phyloP scores from a whole-genome alignment of 2,888 invertebrate species.

The Orchesella flavescens region DNA sequence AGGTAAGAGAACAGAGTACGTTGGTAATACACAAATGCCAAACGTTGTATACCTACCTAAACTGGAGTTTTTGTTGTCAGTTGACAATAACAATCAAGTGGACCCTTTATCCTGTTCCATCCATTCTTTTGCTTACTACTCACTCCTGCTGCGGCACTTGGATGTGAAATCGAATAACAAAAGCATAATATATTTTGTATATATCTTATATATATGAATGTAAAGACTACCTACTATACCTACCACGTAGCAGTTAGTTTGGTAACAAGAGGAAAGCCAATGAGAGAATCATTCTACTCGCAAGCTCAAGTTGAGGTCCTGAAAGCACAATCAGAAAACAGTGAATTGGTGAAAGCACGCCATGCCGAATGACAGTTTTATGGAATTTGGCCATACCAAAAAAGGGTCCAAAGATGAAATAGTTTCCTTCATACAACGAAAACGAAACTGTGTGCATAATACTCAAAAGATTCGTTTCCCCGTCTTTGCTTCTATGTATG shows the following conservation, averaged over 20 bases:
- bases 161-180: conserved; percentile 25
- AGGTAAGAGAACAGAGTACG: neutral
- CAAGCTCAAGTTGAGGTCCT: conserved; percentile 40
- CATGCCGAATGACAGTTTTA: conserved; percentile 44
- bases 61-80: conserved; percentile 6
- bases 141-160: conserved; percentile 4
- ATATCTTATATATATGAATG: neutral
- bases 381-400: conserved; percentile 24
- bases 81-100: conserved; percentile 26
- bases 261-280: conserved; percentile 17
- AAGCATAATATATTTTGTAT: neutral
- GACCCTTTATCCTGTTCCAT: conserved; percentile 8
- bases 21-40: conserved; percentile 1
- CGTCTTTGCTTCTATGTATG: too few relatives aligned
- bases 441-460: neutral
- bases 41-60: too few relatives aligned
- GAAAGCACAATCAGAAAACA: conserved; percentile 47
- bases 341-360: conserved; percentile 32
- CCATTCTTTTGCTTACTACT: neutral
- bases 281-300: too few relatives aligned
- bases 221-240: neutral
- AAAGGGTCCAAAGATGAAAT: conserved; percentile 35
- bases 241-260: neutral
- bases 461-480: neutral
- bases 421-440: neutral